Base-by-base conservation (phyloP, 2,797 vertebrate species). In the Nyctalus aviator region DNA sequence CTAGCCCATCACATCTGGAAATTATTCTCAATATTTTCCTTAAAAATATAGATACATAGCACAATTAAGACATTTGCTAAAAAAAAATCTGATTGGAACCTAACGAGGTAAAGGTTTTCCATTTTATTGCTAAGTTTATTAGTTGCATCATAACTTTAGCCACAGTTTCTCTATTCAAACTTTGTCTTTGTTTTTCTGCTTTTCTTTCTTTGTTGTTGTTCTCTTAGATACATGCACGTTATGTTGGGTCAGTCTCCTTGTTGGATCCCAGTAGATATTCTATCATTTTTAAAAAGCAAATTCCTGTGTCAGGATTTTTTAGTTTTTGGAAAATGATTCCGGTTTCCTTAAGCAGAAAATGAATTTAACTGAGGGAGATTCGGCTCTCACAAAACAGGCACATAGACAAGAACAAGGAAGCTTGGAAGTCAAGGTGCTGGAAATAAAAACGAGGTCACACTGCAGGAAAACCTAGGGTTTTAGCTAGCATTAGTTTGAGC, bases 261-360 rank as follows among this genome's bases (percentile, higher is more conserved):
- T 35, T 91, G 44, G 8, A 17, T 75, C 44, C 11, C 83, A 62
- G 25, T n/a, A 53, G 50, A 37, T 75, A 88, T 88, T 69, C 59
- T 53, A 27, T 81, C 35, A 75, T 37, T 72, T 90, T 62, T 44
- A 71, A 32, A 86, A 91, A 88, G 2, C 1, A 18, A 71, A 46
- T 53, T 62, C 84, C 30, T 94, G 6, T 72, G 44, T 53, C 73
- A 81, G 35, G 21, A 46, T 17, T 91, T 91, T 76, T 76, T n/a
- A 73, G 46, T 84, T 88, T 59, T 53, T 88, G 2, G 30, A 84
- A 95, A 94, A 89, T 85, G 11, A 88, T 2, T 32, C 62, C 59
- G 18, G 11, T 8, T 91, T 7, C 73, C 27, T 85, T 55, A 81
- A 44, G n/a, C 35, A 64, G 32, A 44, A 88, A 71, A 77, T 64